phyloP scores from a whole-genome alignment of 2,797 vertebrate genomes.

The Coreius guichenoti region DNA sequence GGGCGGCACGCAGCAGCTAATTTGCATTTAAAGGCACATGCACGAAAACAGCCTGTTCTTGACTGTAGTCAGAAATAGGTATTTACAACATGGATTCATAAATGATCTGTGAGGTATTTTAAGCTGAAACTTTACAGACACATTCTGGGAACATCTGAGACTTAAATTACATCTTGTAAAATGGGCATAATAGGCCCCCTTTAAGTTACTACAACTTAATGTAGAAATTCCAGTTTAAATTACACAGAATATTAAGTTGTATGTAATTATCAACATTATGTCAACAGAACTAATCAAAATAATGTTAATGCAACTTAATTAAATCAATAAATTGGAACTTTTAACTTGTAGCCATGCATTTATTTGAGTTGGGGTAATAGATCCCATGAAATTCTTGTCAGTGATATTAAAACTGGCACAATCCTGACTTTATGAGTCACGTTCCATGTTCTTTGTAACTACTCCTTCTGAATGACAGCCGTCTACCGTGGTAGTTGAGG shows the following conservation, averaged over 20 bases:
- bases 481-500: neutral
- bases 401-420: neutral
- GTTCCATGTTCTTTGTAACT: neutral
- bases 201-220: too few species aligned
- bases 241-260: neutral
- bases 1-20: too few species aligned
- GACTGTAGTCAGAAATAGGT: too few species aligned
- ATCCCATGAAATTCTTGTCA: neutral
- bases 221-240: neutral
- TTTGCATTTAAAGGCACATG: too few species aligned
- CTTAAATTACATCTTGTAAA: too few species aligned
- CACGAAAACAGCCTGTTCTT: too few species aligned
- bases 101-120: too few species aligned
- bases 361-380: neutral
- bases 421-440: neutral
- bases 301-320: neutral
- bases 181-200: too few species aligned
- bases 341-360: neutral
- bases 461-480: neutral
- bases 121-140: too few species aligned
- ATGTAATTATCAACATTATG: neutral
- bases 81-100: too few species aligned
- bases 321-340: neutral
- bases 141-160: too few species aligned
- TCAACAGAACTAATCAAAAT: neutral